phyloP scores from a whole-genome alignment of 2,113 vertebrate genomes.

The Columba janthina region DNA sequence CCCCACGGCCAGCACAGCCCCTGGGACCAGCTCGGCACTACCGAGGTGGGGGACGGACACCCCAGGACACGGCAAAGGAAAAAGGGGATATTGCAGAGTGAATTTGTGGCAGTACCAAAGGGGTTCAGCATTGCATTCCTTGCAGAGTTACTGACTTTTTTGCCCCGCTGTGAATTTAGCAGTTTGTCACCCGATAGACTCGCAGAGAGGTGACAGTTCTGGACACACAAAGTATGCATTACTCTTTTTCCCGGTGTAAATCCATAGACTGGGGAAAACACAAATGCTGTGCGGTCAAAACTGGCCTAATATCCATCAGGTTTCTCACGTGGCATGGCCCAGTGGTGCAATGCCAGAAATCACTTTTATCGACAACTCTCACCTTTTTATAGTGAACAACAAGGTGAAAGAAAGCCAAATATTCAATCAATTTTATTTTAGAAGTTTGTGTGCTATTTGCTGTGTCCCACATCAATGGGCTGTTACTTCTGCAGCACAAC shows the following conservation, averaged over 20 bases:
- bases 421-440: not conserved
- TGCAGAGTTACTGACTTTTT: no score
- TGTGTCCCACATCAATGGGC: not conserved
- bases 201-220: not conserved
- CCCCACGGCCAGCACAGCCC: fast-evolving
- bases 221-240: not conserved
- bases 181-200: not conserved
- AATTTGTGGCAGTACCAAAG: not conserved
- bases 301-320: not conserved
- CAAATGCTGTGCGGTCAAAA: not conserved
- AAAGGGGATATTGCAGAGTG: not conserved
- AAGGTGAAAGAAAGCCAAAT: not conserved
- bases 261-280: not conserved
- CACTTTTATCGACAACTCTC: not conserved
- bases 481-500: not conserved
- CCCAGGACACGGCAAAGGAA: not conserved
- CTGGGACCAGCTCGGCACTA: not conserved
- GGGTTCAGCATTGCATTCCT: not conserved
- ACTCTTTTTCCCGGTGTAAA: not conserved
- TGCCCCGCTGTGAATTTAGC: not conserved
- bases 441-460: not conserved
- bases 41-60: fast-evolving
- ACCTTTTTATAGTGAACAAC: not conserved
- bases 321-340: fast-evolving
- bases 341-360: not conserved